These are phyloP conservation scores for Drosophila nr. perissopoda DNA, from an alignment of 2,888 invertebrate species.

Conservation along the genomic window DNA sequence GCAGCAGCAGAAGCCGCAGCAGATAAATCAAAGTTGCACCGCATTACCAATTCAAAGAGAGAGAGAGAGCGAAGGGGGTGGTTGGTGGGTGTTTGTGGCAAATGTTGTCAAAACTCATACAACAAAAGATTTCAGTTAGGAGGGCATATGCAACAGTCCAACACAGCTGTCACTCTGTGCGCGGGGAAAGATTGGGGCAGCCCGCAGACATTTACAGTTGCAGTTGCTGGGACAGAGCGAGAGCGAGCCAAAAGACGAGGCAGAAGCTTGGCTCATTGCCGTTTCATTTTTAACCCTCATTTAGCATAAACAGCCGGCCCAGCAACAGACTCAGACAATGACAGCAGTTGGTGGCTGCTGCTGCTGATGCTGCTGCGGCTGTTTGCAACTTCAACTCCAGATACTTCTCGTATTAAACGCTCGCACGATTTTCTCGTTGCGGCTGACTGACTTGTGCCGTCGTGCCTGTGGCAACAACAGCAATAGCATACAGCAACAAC, in stretches of 20 bases:
- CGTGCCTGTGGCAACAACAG: slow-evolving; percentile 66
- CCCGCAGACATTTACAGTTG: slow-evolving; percentile 65
- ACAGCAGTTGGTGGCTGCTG: slow-evolving; percentile 36
- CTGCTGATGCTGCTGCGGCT: slow-evolving; percentile 15
- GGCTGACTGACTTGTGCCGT: slow-evolving; percentile 80
- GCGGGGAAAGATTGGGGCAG: slow-evolving; percentile 3
- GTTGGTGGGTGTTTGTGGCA: slow-evolving; percentile 46
- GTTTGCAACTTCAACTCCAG: slow-evolving; percentile 36
- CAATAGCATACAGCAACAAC: slow-evolving; percentile 25
- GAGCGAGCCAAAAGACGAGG: slow-evolving; percentile 13
- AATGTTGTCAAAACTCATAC: slow-evolving; percentile 73
- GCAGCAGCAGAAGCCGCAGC: not conserved
- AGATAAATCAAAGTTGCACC: slow-evolving; percentile 42
- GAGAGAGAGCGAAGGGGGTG: slow-evolving; percentile 1
- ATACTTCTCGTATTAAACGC: slow-evolving; percentile 66
- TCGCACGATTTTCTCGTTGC: slow-evolving; percentile 81
- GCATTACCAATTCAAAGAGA: not conserved
- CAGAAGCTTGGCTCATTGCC: slow-evolving; percentile 57
- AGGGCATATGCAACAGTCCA: slow-evolving; percentile 39
- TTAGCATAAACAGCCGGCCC: slow-evolving; percentile 73
- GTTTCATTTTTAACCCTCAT: slow-evolving; percentile 73
- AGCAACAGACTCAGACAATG: slow-evolving; percentile 7
- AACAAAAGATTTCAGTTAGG: slow-evolving; percentile 65
- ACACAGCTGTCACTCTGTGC: slow-evolving; percentile 19
- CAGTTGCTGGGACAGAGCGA: slow-evolving; percentile 14